Base-by-base conservation (phyloP, 2,797 vertebrate genomes). In the Phoeniculus purpureus region DNA sequence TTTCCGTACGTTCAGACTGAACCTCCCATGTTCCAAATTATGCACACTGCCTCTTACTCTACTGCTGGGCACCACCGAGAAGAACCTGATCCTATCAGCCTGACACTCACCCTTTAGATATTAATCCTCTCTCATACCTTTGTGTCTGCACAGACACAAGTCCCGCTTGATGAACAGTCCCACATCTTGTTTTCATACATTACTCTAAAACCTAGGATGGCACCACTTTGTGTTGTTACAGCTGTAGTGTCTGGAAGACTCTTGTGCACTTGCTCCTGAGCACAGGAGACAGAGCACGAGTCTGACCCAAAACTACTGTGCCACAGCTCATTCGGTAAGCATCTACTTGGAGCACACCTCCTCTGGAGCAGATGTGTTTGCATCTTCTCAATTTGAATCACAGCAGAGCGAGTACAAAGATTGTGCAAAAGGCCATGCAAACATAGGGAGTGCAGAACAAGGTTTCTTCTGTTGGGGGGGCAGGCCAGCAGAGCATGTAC, bases 211-310 rank as follows among this genome's bases (percentile, higher is more conserved):
- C 8, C 50, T 56, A 68, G 15, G 23, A 52, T 9, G 13, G 31
- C 19, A 76, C 27, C 58, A 31, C 17, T 5, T 58, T 66, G 22
- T 37, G 18, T 61, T 37, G 16, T 61, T 31, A 58, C 43, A 89
- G 50, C 7, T 8, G 8, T 16, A 14, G 32, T 0, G 2, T 22
- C 22, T 62, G 66, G 15, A 84, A 87, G 31, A 12, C 10, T 17
- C 19, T 47, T 1, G 2, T 8, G 23, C 16, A 13, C n/a, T 85
- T 51, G 11, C 9, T 21, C 32, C 64, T 75, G 10, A 65, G 37
- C 12, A n/a, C 3, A 34, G 18, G 3, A 13, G 8, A 34, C 31
- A 40, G 2, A 52, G 23, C 1, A 2, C 9, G 43, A 75, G 29
- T 16, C 72, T 54, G 29, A 81, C 27, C 27, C 67, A 73, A 61